Evolutionary conservation across 2,797 vertebrate genomes (phyloP).

Genomic region (Aeoliscus strigatus): DNA sequence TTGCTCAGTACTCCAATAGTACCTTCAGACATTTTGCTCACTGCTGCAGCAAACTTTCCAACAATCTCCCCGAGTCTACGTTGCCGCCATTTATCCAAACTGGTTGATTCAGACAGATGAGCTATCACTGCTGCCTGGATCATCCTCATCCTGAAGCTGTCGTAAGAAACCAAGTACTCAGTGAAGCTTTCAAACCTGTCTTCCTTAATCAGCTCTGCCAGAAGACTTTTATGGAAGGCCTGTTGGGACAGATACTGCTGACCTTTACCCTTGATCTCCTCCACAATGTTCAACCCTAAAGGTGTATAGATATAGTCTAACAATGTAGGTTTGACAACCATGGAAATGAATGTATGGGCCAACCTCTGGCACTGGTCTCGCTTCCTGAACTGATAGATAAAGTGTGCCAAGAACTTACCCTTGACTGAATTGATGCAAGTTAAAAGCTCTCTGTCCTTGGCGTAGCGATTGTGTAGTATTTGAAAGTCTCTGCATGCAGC

Average conservation of each 20-base stretch:
- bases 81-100: constrained; percentile 42
- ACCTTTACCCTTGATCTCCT: constrained; percentile 53
- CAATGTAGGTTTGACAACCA: constrained; percentile 62
- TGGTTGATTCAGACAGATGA: constrained; percentile 49
- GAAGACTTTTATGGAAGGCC: constrained; percentile 58
- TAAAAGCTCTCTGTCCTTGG: constrained; percentile 53
- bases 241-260: constrained; percentile 41
- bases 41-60: constrained; percentile 50
- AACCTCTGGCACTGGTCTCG: constrained; percentile 65
- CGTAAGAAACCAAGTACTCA: constrained; percentile 59
- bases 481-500: constrained; percentile 67
- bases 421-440: constrained; percentile 50
- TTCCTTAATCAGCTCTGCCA: constrained; percentile 64
- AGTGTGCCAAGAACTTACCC: constrained; percentile 46
- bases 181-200: constrained; percentile 62
- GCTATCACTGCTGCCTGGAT: constrained; percentile 51
- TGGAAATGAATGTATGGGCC: constrained; percentile 55
- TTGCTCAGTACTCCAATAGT: constrained; percentile 37
- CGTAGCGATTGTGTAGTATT: constrained; percentile 60
- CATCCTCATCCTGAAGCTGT: constrained; percentile 52
- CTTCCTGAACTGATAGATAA: constrained; percentile 67
- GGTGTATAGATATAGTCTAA: constrained; percentile 59
- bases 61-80: constrained; percentile 64
- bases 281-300: constrained; percentile 47
- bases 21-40: constrained; percentile 46